These are phyloP conservation scores for Andrena camellia DNA, from an alignment of 2,888 invertebrate species.

Conservation along the genomic window DNA sequence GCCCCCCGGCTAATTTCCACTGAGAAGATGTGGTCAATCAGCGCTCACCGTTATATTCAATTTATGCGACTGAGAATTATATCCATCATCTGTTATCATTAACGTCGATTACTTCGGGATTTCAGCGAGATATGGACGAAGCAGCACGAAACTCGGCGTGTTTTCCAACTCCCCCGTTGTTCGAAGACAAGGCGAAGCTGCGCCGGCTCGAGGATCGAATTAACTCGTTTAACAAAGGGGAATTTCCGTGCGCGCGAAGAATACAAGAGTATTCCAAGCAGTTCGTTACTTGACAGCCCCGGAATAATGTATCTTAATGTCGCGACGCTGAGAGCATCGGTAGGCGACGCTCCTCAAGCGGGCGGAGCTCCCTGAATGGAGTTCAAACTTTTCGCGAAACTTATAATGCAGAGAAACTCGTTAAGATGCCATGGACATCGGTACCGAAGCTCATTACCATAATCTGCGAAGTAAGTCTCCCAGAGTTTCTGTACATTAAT, in stretches of 20 bases:
- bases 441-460: constrained; percentile 70
- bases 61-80: neutral
- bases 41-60: neutral
- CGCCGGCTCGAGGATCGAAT: constrained; percentile 39
- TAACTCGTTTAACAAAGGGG: constrained; percentile 60
- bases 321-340: constrained; percentile 59
- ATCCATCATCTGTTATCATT: neutral
- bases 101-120: neutral
- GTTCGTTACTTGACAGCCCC: constrained; percentile 54
- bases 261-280: constrained; percentile 49
- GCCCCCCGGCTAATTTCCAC: neutral
- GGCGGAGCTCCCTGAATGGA: constrained; percentile 51
- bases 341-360: constrained; percentile 62
- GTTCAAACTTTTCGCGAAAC: constrained; percentile 68
- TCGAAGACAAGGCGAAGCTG: neutral
- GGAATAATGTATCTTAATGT: constrained; percentile 69
- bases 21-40: constrained; percentile 4
- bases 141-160: neutral
- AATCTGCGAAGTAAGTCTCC: constrained; percentile 63
- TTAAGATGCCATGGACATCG: constrained; percentile 73
- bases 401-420: constrained; percentile 69
- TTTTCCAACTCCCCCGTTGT: constrained; percentile 11
- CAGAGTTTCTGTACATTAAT: constrained; percentile 45
- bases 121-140: neutral
- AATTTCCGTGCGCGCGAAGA: constrained; percentile 42